A percentile compares a stretch with the other conserved stretches of the same genome.
Evolutionary conservation across 2,797 vertebrate genomes (phyloP).

Genomic region (Pygocentrus nattereri): DNA sequence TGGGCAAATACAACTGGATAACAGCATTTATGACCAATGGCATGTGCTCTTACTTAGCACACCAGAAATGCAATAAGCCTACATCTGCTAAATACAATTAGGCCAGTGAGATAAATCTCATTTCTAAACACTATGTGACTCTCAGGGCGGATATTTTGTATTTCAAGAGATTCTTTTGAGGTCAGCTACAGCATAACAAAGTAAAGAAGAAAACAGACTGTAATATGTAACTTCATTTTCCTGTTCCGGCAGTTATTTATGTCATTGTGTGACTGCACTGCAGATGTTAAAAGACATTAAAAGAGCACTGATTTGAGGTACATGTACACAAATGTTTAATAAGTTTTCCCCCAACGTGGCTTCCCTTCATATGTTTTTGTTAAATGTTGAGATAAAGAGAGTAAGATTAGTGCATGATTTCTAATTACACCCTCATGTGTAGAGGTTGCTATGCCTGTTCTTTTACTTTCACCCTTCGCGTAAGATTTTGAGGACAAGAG

Average conservation of each 20-base stretch:
- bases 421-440: conserved; percentile 77
- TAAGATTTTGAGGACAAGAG: conserved; percentile 24
- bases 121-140: not conserved
- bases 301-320: too few species aligned
- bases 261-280: too few species aligned
- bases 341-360: too few species aligned
- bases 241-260: too few species aligned
- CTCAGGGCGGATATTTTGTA: not conserved
- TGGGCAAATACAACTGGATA: conserved; percentile 3
- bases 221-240: too few species aligned
- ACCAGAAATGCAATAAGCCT: not conserved
- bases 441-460: conserved; percentile 60
- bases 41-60: not conserved
- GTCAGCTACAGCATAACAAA: not conserved
- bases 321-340: too few species aligned
- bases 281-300: too few species aligned
- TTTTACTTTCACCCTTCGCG: conserved; percentile 40
- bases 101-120: not conserved
- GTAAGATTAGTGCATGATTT: conserved; percentile 61
- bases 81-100: not conserved
- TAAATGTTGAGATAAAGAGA: conserved; percentile 37
- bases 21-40: not conserved
- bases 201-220: too few species aligned
- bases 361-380: conserved; percentile 65
- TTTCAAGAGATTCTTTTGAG: not conserved